phyloP scores from a whole-genome alignment of 2,113 vertebrate species.

The Sphaerodactylus townsendi region DNA sequence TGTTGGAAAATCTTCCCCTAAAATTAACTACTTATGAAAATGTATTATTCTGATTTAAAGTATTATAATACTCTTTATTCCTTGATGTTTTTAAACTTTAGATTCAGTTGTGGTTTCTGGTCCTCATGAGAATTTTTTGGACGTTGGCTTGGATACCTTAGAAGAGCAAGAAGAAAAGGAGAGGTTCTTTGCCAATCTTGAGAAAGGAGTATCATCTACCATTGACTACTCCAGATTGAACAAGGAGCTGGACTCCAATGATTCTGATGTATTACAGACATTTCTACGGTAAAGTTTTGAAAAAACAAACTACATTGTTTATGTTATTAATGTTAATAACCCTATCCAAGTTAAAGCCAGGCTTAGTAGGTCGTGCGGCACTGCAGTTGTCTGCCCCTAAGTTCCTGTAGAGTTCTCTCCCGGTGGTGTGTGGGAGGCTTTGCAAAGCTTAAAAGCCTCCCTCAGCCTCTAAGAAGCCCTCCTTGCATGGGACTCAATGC shows the following conservation, averaged over 20 bases:
- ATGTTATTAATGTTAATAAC: no score
- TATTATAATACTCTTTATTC: constrained; percentile 21
- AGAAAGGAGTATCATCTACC: constrained; percentile 79
- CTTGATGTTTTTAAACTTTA: constrained; percentile 53
- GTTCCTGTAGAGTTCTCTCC: no score
- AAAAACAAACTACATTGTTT: neutral
- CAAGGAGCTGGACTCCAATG: constrained; percentile 82
- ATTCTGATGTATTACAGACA: constrained; percentile 62
- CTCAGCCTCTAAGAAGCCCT: no score
- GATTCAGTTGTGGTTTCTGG: constrained; percentile 72
- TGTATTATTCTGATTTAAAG: neutral
- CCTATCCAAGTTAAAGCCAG: no score
- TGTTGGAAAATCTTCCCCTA: neutral
- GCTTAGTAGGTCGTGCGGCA: no score
- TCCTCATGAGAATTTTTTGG: constrained; percentile 51
- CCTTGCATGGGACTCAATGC: no score
- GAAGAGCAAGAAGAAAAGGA: constrained; percentile 90
- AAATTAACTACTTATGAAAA: constrained; percentile 19
- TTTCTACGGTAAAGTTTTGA: constrained; percentile 68
- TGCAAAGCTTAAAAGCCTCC: no score
- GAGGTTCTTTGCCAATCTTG: constrained; percentile 84
- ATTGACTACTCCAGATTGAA: constrained; percentile 87
- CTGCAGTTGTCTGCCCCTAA: no score
- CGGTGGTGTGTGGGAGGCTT: no score
- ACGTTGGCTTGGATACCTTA: constrained; percentile 83